Evolutionary conservation across 2,797 vertebrate genomes (phyloP).

Genomic region (Eulemur albifrons): DNA sequence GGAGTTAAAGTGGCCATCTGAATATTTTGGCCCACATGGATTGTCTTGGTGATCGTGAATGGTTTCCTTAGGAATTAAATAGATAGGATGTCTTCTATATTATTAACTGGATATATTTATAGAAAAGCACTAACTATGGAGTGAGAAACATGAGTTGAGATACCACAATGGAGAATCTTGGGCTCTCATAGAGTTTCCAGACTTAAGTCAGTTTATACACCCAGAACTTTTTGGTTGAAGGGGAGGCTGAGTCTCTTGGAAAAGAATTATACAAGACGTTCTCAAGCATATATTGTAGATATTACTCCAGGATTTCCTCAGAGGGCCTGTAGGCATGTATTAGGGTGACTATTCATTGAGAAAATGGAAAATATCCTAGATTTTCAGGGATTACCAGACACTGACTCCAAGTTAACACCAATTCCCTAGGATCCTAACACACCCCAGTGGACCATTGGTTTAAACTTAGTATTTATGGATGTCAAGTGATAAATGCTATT

Average conservation of each 20-base stretch:
- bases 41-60: background rate
- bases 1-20: background rate
- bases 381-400: background rate
- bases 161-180: background rate
- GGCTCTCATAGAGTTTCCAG: background rate
- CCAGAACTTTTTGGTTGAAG: background rate
- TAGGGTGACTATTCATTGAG: background rate
- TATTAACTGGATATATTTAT: background rate
- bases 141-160: background rate
- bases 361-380: background rate
- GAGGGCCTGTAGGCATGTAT: background rate
- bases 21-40: background rate
- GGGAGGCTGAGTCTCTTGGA: background rate
- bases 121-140: background rate
- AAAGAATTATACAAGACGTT: background rate
- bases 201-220: background rate
- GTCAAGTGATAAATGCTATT: background rate
- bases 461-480: background rate
- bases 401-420: background rate
- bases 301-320: background rate
- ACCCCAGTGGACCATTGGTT: background rate
- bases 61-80: background rate
- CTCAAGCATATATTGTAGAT: background rate
- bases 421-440: background rate
- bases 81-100: background rate